Evolutionary conservation across 2,113 vertebrate genomes (phyloP).

Genomic region (Spilogale gracilis): DNA sequence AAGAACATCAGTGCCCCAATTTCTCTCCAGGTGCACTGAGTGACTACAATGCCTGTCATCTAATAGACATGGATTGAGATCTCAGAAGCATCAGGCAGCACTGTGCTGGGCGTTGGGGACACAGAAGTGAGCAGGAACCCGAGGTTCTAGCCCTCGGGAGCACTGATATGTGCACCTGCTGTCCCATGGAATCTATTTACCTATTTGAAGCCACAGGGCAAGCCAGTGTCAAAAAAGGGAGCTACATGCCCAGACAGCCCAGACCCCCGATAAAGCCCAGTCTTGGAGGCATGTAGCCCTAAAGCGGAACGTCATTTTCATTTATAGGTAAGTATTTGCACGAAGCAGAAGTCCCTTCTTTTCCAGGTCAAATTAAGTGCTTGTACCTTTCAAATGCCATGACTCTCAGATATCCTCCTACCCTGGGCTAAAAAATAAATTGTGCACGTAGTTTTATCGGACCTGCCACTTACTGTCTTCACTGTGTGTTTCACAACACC

Average conservation of each 20-base stretch:
- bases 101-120: neutral
- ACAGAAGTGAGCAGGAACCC: neutral
- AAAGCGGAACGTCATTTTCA: neutral
- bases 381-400: neutral
- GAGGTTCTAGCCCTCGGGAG: neutral
- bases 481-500: neutral
- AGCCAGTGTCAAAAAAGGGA: neutral
- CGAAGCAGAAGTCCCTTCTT: neutral
- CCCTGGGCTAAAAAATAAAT: neutral
- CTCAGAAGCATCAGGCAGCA: fast-evolving
- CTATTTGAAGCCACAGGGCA: neutral
- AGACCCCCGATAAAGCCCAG: neutral
- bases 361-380: neutral
- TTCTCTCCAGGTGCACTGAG: neutral
- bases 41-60: fast-evolving
- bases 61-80: neutral
- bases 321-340: neutral
- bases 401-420: neutral
- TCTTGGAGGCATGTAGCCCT: neutral
- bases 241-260: fast-evolving
- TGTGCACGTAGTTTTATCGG: neutral
- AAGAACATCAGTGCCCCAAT: neutral
- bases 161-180: fast-evolving
- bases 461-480: neutral
- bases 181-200: neutral